Conservation (phyloP, 2,797 vertebrate species). For the Gastrophryne carolinensis region DNA sequence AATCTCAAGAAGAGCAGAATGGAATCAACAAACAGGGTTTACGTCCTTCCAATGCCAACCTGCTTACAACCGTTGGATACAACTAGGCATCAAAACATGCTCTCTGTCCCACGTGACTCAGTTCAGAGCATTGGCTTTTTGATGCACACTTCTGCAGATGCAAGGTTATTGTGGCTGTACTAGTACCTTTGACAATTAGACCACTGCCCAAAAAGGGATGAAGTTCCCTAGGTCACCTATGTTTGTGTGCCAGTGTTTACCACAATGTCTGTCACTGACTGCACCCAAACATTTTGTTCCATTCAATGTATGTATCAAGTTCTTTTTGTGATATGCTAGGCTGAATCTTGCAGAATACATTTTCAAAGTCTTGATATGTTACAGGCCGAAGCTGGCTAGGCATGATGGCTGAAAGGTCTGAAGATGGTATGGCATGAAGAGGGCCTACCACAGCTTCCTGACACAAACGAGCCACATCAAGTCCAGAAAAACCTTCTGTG, state of each 20-base stretch:
- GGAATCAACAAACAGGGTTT: constrained; percentile 86
- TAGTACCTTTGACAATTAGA: constrained; percentile 77
- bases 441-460: constrained; percentile 93
- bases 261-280: constrained; percentile 83
- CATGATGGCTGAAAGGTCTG: constrained; percentile 91
- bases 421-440: constrained; percentile 87
- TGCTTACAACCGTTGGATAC: constrained; percentile 77
- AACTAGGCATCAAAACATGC: constrained; percentile 76
- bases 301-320: constrained; percentile 97
- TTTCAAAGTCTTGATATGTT: constrained; percentile 99
- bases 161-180: constrained; percentile 73
- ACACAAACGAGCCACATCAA: constrained; percentile 93
- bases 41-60: constrained; percentile 81
- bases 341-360: constrained; percentile 98
- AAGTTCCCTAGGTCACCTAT: constrained; percentile 71
- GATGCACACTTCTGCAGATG: constrained; percentile 76
- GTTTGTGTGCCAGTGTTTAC: constrained; percentile 77
- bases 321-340: constrained; percentile 99
- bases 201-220: constrained; percentile 76
- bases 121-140: constrained; percentile 71
- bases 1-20: constrained; percentile 98
- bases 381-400: constrained; percentile 93
- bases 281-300: constrained; percentile 99
- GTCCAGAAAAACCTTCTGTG: constrained; percentile 97
- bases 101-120: constrained; percentile 75